Evolutionary conservation across 2,797 vertebrate species (phyloP).

Genomic region (Mycteria americana): DNA sequence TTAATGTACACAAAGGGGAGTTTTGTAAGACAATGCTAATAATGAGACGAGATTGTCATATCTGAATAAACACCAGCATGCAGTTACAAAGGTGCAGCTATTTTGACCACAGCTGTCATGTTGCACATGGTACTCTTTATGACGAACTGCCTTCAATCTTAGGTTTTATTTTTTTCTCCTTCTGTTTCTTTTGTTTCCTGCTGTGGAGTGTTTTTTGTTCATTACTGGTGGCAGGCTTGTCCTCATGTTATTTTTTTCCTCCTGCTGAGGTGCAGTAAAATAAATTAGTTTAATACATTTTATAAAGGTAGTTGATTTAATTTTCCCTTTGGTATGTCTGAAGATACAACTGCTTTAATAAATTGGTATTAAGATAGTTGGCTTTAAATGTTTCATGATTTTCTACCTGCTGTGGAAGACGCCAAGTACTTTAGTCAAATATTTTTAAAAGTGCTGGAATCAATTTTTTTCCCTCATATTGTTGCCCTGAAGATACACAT

Average conservation of each 20-base stretch:
- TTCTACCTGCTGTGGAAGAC: conserved; percentile 54
- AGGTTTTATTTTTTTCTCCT: neutral
- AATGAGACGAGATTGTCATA: neutral
- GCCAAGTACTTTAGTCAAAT: conserved; percentile 20
- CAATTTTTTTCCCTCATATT: neutral
- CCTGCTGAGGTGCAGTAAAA: conserved; percentile 68
- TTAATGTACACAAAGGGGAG: neutral
- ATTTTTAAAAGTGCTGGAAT: conserved; percentile 26
- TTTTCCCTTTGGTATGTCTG: conserved; percentile 54
- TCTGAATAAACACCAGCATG: neutral
- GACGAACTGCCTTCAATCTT: neutral
- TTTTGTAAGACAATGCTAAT: neutral
- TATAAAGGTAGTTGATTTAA: conserved; percentile 67
- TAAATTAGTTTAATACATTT: conserved; percentile 70
- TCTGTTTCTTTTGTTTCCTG: conserved; percentile 37
- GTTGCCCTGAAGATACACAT: conserved; percentile 39
- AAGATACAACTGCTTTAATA: conserved; percentile 58
- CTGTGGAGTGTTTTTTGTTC: conserved; percentile 41
- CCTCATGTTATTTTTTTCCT: conserved; percentile 49
- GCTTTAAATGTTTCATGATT: conserved; percentile 47
- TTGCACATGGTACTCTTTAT: neutral
- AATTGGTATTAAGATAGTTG: conserved; percentile 55
- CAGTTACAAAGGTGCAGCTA: neutral
- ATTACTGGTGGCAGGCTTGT: conserved; percentile 32
- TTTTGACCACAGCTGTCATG: conserved; percentile 7